Base-by-base conservation (phyloP, 2,113 vertebrate species). In the Tautogolabrus adspersus region DNA sequence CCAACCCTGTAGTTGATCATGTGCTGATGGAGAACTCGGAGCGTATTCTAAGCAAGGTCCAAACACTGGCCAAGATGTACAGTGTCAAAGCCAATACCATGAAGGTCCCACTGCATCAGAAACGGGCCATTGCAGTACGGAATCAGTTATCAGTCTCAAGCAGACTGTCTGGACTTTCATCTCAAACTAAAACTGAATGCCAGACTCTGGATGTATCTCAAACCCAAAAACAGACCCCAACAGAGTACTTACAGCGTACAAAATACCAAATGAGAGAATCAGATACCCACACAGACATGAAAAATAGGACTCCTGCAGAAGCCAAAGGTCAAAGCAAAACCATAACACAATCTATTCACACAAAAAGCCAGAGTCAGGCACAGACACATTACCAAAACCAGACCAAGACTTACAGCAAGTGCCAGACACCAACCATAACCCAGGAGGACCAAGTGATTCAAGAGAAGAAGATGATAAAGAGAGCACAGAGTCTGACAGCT, bases 61-160 rank as follows among this genome's bases (percentile, higher is more conserved):
- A 97, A 23, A 95, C 96, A 19, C 13, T 97, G 79, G 96, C 96
- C 1, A 93, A 89, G 7, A 96, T 97, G 89, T 97, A 97, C 87
- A 95, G 95, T 0, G 91, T 94, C 82, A 95, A 96, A 79, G 94
- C 95, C 63, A 89, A 94, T 57, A 91, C 92, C 78, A 95, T 95
- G 93, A 96, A 95, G 61, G 90, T 93, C 5, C 93, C 93, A 0
- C 83, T 93, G 34, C 93, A 94, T 60, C 93, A 94, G 56, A 94
- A 94, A 78, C 77, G 73, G 46, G 73, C 59, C 21, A 12, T 61
- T 63, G 46, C 77, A 57, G 21, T 81, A 0, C 62, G 60, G 6
- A 85, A 58, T 75, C 80, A 70, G 26, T 13, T 71, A 0, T 77
- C 78, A 82, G 42, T 58, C 16, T 57, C 72, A 8, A 19, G 73